Conservation (phyloP, 2,113 vertebrate genomes). For the Tauraco erythrolophus region DNA sequence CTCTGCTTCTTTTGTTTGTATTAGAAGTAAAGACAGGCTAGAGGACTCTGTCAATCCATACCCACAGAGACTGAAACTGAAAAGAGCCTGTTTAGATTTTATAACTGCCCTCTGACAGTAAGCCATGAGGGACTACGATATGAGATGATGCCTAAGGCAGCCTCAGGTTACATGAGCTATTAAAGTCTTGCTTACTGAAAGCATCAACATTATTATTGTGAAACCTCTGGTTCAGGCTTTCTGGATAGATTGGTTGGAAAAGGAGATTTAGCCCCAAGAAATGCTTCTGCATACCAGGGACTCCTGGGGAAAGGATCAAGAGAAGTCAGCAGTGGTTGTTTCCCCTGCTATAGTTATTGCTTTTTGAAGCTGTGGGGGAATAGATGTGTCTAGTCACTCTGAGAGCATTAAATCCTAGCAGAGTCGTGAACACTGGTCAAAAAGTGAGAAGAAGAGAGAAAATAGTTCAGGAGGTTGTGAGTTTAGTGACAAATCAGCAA, state of each 20-base stretch:
- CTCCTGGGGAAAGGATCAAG: slow-evolving; percentile 24
- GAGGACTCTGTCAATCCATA: background rate
- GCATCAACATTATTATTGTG: background rate
- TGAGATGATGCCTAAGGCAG: background rate
- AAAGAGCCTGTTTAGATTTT: background rate
- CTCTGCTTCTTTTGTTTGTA: background rate
- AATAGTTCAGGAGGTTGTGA: background rate
- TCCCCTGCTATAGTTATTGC: background rate
- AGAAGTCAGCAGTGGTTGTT: background rate
- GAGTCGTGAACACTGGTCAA: background rate
- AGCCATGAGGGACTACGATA: background rate
- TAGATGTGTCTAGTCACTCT: background rate
- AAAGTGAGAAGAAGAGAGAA: background rate
- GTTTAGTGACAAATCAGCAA: background rate
- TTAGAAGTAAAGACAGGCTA: background rate
- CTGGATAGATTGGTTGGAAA: background rate
- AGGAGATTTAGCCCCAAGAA: background rate
- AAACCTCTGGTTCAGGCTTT: background rate
- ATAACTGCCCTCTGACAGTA: background rate
- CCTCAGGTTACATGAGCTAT: background rate
- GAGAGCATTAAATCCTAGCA: background rate
- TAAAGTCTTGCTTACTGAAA: slow-evolving; percentile 2
- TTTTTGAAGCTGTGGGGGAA: background rate
- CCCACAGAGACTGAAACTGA: background rate
- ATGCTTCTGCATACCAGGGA: background rate